These are phyloP conservation scores for Sminthurides bifidus DNA, from an alignment of 1,140 invertebrate genomes.

Conservation along the genomic window DNA sequence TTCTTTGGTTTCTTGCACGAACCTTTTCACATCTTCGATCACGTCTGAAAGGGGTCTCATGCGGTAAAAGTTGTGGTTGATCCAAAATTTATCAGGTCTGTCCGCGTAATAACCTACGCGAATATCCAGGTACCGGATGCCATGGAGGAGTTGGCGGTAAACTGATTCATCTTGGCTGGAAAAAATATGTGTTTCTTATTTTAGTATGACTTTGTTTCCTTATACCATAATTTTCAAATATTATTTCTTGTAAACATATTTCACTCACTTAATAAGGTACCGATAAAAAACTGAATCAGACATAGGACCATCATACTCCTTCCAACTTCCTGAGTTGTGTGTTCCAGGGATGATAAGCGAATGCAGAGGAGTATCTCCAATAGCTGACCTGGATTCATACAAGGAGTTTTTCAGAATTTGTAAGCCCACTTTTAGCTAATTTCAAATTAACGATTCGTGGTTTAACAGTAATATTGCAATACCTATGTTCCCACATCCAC, in stretches of 20 bases:
- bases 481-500: slow-evolving; percentile 54
- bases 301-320: slow-evolving; percentile 22
- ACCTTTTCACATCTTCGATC: slow-evolving; percentile 20
- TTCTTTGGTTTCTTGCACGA: slow-evolving; percentile 23
- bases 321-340: slow-evolving; percentile 52
- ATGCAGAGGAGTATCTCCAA: slow-evolving; percentile 44
- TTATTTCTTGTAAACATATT: not conserved
- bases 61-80: slow-evolving; percentile 34
- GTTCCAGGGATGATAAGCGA: slow-evolving; percentile 53
- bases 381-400: slow-evolving; percentile 36
- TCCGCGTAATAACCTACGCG: slow-evolving; percentile 48
- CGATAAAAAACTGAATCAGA: slow-evolving; percentile 22
- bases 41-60: slow-evolving; percentile 30
- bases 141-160: slow-evolving; percentile 65
- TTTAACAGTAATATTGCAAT: not conserved
- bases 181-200: slow-evolving; percentile 34
- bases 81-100: slow-evolving; percentile 32
- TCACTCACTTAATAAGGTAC: slow-evolving; percentile 27
- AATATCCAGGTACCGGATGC: slow-evolving; percentile 65
- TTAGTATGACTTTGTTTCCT: not conserved
- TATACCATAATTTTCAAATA: not conserved
- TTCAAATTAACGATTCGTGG: not conserved
- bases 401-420: not conserved
- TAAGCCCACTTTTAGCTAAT: not conserved
- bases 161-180: slow-evolving; percentile 62